These are phyloP conservation scores for Cheilosia vulpina DNA, from an alignment of 2,888 invertebrate species.

Conservation along the genomic window DNA sequence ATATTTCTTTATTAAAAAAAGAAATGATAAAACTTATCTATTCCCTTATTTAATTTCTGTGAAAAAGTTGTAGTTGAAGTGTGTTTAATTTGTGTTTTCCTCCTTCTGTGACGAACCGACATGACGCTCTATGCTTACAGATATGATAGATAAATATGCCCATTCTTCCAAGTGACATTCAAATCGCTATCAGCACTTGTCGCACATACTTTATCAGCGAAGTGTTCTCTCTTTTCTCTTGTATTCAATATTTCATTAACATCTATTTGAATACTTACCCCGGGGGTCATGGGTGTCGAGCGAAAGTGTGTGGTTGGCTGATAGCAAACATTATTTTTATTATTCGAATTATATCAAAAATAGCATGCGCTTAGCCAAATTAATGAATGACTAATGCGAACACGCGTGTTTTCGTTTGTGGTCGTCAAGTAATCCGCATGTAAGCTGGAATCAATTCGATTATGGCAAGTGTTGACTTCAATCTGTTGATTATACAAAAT, in stretches of 20 bases:
- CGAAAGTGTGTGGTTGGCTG: not conserved
- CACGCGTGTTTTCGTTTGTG: not conserved
- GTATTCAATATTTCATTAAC: conserved; percentile 13
- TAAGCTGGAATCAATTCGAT: conserved; percentile 1
- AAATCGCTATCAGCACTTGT: conserved; percentile 4
- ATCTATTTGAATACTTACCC: conserved; percentile 1
- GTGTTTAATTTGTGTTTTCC: too few species aligned
- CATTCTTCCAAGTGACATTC: not conserved
- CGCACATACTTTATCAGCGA: not conserved
- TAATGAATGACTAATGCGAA: conserved; percentile 15
- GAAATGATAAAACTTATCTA: too few species aligned
- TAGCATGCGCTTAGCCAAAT: conserved; percentile 6
- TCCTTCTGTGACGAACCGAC: too few species aligned
- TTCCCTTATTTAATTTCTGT: too few species aligned
- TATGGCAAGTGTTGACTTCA: not conserved
- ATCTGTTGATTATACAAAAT: not conserved
- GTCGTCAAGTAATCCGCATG: not conserved
- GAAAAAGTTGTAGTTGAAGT: too few species aligned
- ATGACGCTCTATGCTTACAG: not conserved
- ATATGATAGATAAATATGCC: not conserved
- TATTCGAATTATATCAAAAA: conserved; percentile 3
- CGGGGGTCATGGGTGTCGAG: conserved; percentile 26
- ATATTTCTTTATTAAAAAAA: too few species aligned
- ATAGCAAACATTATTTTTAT: not conserved
- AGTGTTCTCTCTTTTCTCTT: not conserved